These are phyloP conservation scores for Malaclemys terrapin DNA, from an alignment of 2,113 vertebrate species.

Conservation along the genomic window DNA sequence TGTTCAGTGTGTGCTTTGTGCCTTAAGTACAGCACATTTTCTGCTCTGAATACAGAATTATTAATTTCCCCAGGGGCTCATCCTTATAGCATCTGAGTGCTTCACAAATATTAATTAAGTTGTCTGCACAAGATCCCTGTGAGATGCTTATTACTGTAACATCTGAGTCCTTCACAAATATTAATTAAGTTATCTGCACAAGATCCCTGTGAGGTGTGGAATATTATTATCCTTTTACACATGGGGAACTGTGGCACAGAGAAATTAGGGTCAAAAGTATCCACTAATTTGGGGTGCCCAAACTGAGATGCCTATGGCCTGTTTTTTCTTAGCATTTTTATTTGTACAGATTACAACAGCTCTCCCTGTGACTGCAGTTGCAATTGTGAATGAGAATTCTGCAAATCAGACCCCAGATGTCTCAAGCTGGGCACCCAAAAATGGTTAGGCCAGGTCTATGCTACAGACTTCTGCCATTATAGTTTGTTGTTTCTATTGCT, in stretches of 20 bases:
- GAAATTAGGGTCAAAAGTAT: background rate
- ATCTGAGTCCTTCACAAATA: background rate
- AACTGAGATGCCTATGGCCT: background rate
- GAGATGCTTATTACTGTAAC: background rate
- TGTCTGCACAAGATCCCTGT: background rate
- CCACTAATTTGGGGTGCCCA: background rate
- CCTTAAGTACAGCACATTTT: background rate
- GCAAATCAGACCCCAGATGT: background rate
- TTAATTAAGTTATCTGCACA: background rate
- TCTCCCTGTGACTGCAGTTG: background rate
- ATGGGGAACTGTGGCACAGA: background rate
- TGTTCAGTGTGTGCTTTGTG: background rate
- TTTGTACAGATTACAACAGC: background rate
- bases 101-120: background rate
- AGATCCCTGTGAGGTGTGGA: background rate
- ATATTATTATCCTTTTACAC: background rate
- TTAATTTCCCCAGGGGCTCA: background rate
- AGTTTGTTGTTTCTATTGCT: background rate
- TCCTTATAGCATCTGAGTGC: background rate
- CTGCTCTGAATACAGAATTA: background rate
- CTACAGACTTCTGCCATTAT: background rate
- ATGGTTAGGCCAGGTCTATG: background rate
- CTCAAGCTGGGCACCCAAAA: background rate
- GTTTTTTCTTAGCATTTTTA: background rate
- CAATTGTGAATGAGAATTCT: background rate